Percentiles rank a stretch among this genome's conserved stretches.
These are phyloP conservation scores for Volucella bombylans DNA, from an alignment of 2,888 invertebrate genomes.

Conservation along the genomic window DNA sequence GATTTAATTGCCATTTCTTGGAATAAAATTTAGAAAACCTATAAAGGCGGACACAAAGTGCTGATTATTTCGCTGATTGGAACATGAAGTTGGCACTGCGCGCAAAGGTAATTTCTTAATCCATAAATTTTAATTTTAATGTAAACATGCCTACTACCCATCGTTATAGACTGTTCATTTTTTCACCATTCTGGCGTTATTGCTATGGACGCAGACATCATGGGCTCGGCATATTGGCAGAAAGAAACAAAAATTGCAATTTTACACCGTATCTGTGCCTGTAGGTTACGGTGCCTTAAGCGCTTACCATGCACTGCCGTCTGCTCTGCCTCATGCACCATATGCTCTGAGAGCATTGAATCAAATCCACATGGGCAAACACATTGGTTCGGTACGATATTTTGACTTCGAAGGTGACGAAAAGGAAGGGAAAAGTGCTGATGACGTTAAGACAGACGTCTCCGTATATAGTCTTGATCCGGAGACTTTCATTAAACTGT, in stretches of 20 bases:
- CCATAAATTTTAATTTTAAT: no score
- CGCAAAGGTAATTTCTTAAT: no score
- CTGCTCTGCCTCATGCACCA: conserved; percentile 15
- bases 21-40: no score
- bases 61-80: no score
- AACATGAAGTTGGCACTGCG: no score
- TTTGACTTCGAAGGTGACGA: neutral
- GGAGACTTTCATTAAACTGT: neutral
- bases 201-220: neutral
- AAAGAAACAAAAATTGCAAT: neutral
- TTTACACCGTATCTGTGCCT: neutral
- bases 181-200: no score
- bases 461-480: neutral
- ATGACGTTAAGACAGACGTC: neutral
- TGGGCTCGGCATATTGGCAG: neutral
- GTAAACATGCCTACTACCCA: no score
- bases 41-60: no score
- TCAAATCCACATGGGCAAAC: neutral
- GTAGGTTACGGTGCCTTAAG: conserved; percentile 10
- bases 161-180: no score
- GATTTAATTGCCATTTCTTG: no score
- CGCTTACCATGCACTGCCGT: conserved; percentile 5
- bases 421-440: neutral
- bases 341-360: neutral
- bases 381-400: neutral